A percentile compares a stretch with the other conserved stretches of the same genome.
Conservation (phyloP, 2,797 vertebrate genomes). For the Peromyscus eremicus region DNA sequence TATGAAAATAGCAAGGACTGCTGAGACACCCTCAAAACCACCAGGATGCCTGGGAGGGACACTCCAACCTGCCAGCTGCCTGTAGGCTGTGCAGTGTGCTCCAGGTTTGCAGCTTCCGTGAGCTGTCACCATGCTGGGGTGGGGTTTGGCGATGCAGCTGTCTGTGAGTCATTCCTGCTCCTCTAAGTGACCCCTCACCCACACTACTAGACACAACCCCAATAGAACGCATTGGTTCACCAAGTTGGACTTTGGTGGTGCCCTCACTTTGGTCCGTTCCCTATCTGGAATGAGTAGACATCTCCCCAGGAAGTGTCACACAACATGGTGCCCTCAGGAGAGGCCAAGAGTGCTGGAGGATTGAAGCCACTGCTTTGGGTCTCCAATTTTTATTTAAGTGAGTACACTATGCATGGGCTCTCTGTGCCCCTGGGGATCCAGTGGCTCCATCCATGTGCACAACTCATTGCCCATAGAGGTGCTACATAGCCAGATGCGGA, state of each 20-base stretch:
- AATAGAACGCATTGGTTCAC: not conserved
- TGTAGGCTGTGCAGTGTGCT: not conserved
- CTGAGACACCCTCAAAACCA: not conserved
- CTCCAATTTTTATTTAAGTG: not conserved
- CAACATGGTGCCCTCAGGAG: not conserved
- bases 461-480: not conserved
- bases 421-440: not conserved
- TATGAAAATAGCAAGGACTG: no score
- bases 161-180: not conserved
- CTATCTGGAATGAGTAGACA: not conserved
- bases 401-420: not conserved
- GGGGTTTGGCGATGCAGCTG: not conserved
- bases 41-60: not conserved
- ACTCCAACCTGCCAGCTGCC: no score
- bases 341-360: not conserved
- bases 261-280: not conserved
- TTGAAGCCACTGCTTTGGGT: not conserved
- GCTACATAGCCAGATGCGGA: not conserved
- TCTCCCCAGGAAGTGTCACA: not conserved
- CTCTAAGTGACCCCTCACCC: not conserved
- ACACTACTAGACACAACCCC: not conserved
- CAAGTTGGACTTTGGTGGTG: not conserved
- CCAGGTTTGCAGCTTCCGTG: not conserved
- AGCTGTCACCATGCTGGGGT: not conserved
- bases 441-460: not conserved